These are phyloP conservation scores for Tetanocera ferruginea DNA, from an alignment of 2,888 invertebrate genomes.

Conservation along the genomic window DNA sequence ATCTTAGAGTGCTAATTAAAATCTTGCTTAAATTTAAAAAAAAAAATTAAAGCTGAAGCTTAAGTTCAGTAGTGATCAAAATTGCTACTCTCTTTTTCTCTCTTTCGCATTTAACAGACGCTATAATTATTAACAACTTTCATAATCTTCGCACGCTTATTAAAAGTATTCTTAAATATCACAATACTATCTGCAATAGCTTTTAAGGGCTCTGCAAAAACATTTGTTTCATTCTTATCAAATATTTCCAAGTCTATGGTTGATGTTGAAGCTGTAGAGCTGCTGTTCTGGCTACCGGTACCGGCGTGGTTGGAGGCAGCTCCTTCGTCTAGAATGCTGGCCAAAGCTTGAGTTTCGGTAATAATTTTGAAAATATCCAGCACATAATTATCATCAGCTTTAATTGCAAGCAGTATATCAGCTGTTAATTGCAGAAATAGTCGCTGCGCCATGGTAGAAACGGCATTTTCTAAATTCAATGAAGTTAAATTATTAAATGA, in stretches of 20 bases:
- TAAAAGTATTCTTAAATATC: constrained; percentile 54
- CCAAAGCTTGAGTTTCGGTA: constrained; percentile 46
- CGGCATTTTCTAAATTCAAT: constrained; percentile 47
- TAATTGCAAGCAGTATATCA: constrained; percentile 47
- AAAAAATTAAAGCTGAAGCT: too few species aligned
- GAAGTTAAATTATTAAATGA: constrained; percentile 24
- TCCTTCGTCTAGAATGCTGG: constrained; percentile 47
- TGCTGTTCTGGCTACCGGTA: constrained; percentile 26
- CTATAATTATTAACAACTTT: constrained; percentile 49
- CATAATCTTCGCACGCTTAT: constrained; percentile 51
- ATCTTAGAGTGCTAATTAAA: too few species aligned
- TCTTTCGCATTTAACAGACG: constrained; percentile 13
- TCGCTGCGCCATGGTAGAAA: constrained; percentile 57
- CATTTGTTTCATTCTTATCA: constrained; percentile 64
- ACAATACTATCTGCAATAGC: constrained; percentile 53
- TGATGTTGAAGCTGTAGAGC: constrained; percentile 4
- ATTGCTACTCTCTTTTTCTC: too few species aligned
- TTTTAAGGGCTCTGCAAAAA: constrained; percentile 62
- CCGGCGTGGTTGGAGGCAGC: constrained; percentile 33
- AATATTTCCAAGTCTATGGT: constrained; percentile 58
- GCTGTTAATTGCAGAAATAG: constrained; percentile 56
- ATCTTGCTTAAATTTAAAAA: too few species aligned
- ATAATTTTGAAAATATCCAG: constrained; percentile 58
- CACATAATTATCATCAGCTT: constrained; percentile 52
- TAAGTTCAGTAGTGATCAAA: too few species aligned